phyloP scores from a whole-genome alignment of 2,888 invertebrate genomes.

The Petrolisthes cinctipes region DNA sequence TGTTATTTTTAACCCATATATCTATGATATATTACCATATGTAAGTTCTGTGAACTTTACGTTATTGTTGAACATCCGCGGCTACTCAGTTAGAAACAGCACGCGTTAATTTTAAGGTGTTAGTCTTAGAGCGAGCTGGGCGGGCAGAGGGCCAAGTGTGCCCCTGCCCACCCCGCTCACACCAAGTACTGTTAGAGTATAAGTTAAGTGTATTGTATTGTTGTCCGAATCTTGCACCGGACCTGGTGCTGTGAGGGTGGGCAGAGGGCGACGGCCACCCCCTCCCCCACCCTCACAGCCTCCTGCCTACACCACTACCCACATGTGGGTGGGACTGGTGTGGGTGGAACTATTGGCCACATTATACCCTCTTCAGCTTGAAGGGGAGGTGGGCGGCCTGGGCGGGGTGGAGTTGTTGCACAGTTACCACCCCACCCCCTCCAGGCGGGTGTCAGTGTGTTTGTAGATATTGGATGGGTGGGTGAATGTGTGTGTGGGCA shows the following conservation, averaged over 20 bases:
- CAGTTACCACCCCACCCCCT: neutral
- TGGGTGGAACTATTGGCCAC: conserved; percentile 22
- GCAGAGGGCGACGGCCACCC: conserved; percentile 43
- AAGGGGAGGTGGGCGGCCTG: neutral
- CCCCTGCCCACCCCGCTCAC: neutral
- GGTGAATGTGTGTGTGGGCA: neutral
- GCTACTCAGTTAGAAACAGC: conserved; percentile 35
- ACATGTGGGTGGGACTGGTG: neutral
- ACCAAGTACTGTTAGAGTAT: neutral
- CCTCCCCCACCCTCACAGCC: conserved; percentile 33
- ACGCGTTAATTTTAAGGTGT: neutral
- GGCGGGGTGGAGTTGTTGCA: conserved; percentile 20
- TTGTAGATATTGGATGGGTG: neutral
- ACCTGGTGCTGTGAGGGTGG: conserved; percentile 12
- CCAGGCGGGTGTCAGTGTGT: conserved; percentile 2
- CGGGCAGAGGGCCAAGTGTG: neutral
- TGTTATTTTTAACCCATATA: conserved; percentile 88
- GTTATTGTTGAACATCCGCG: conserved; percentile 22
- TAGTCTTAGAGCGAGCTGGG: neutral
- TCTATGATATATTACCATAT: conserved; percentile 94
- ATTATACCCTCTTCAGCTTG: neutral
- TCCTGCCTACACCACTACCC: conserved; percentile 27
- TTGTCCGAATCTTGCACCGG: neutral
- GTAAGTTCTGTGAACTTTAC: conserved; percentile 94
- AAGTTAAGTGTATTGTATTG: conserved; percentile 7